These are phyloP conservation scores for Potorous gilbertii DNA, from an alignment of 2,797 vertebrate genomes.

Conservation along the genomic window DNA sequence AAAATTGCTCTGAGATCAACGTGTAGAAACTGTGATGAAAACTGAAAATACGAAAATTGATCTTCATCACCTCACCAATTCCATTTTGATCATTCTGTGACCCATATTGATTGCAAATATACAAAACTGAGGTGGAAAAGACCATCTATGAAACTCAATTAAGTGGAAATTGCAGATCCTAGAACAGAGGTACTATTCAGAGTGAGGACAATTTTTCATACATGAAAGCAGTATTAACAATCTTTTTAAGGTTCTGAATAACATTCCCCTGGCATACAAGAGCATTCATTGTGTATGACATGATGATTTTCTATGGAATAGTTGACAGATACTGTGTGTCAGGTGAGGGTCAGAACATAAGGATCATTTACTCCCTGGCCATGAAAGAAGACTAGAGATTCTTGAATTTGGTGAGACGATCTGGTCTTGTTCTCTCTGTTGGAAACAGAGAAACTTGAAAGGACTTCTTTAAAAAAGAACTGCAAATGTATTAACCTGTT, in stretches of 20 bases:
- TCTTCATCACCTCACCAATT: background rate
- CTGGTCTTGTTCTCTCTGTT: background rate
- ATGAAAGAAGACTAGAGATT: background rate
- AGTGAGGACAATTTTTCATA: background rate
- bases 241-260: background rate
- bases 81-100: background rate
- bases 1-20: background rate
- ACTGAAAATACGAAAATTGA: background rate
- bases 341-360: background rate
- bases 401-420: background rate
- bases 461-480: background rate
- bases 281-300: background rate
- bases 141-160: background rate
- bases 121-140: background rate
- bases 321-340: background rate
- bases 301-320: background rate
- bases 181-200: background rate
- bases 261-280: background rate
- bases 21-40: background rate
- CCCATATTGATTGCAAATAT: background rate
- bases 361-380: background rate
- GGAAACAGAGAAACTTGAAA: background rate
- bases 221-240: background rate
- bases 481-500: too few relatives aligned
- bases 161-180: background rate